Base-by-base conservation (phyloP, 2,888 invertebrate genomes). In the Caenorhabditis sp. region DNA sequence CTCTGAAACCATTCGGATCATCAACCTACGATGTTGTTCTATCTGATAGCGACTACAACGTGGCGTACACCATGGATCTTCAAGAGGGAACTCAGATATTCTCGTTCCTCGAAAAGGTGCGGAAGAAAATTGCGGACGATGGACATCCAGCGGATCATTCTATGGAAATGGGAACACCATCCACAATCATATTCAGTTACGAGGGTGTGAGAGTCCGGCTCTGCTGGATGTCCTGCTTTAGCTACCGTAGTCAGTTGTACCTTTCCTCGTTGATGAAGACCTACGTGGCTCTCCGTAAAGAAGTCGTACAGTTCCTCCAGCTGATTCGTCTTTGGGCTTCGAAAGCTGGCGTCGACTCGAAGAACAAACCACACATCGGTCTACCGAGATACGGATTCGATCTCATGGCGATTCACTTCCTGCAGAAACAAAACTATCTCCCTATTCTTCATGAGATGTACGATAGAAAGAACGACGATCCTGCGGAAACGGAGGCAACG, bases 341-440 rank as follows among this genome's bases (percentile, higher is more conserved):
- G 31, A 49, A 24, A 35, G 66, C 69, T 6, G 80, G 74, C 0
- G 59, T 86, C 2, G 72, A 74, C 24, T 77, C 94, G 44, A 94
- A 94, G 86, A 90, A 93, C 44, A 93, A 93, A 82, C 91, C 92
- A 22, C 90, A 91, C 63, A 94, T 94, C 8, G 93, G 93, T 16
- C 90, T 94, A 54, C 94, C 94, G 1, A 90, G 94, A 0, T 93
- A 93, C 85, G 93, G 93, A 38, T 93, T 93, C 87, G 91, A 92
- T 35, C 82, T 94, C 49, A 92, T 94, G 93, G 92, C 93, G 0
- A 91, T 94, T 8, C 93, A 93, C 89, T 94, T 92, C 88, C 91
- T 94, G 61, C 94, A 94, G 86, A 93, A 93, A 82, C 91, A 89
- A 4, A 92, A 91, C 4, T 91, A 93, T 2, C 90, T 94, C 41